Evolutionary conservation across 2,888 invertebrate species (phyloP).

Genomic region (Ectropis crepuscularia): DNA sequence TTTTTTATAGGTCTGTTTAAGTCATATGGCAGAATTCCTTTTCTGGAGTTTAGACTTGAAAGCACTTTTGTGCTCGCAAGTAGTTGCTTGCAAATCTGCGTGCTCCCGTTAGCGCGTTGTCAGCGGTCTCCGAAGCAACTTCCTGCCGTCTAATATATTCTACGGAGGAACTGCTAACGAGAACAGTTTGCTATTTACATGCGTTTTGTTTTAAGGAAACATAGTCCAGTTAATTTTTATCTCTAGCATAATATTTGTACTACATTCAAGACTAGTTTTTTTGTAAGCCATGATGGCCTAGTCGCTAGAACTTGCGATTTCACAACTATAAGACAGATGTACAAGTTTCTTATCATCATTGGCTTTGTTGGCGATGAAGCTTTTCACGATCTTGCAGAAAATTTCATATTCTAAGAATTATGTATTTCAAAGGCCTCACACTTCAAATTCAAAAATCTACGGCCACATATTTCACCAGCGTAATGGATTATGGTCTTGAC

Average conservation of each 20-base stretch:
- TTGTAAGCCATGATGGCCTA: neutral
- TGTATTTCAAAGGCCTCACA: no score
- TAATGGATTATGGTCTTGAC: no score
- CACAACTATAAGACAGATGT: no score
- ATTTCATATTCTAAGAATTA: no score
- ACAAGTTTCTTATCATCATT: no score
- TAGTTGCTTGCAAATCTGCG: slow-evolving; percentile 60
- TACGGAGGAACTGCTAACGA: slow-evolving; percentile 58
- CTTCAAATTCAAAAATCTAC: no score
- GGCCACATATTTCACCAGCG: no score
- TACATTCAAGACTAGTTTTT: slow-evolving; percentile 1
- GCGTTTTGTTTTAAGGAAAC: slow-evolving; percentile 40
- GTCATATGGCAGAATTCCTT: no score
- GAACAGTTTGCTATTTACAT: slow-evolving; percentile 35
- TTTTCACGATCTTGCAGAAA: no score
- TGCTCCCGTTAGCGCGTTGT: slow-evolving; percentile 63
- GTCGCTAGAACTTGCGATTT: neutral
- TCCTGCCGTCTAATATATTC: slow-evolving; percentile 63
- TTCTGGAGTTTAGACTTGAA: neutral
- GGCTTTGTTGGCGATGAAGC: no score
- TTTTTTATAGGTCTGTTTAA: no score
- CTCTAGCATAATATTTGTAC: neutral
- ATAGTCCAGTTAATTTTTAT: no score
- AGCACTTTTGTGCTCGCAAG: slow-evolving; percentile 38
- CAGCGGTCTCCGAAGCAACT: slow-evolving; percentile 63